Conservation (phyloP, 2,888 invertebrate species). For the Aromia moschata region DNA sequence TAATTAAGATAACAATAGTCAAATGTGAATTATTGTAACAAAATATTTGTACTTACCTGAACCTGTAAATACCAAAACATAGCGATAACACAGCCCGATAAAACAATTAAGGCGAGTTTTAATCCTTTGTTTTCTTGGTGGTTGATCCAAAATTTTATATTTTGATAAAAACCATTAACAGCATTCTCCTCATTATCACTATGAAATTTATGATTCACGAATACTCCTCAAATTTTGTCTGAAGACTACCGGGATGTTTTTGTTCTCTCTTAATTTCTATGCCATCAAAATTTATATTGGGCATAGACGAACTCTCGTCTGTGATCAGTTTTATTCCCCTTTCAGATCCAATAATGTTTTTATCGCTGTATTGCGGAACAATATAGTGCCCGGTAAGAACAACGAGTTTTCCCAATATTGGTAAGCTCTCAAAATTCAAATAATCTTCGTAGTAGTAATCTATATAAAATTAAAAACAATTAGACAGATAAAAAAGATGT, state of each 20-base stretch:
- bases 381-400: conserved; percentile 75
- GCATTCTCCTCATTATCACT: not conserved
- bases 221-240: conserved; percentile 63
- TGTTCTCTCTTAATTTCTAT: not conserved
- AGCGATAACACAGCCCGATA: conserved; percentile 73
- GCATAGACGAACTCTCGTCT: conserved; percentile 40
- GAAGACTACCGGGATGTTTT: conserved; percentile 65
- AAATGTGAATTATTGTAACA: too few relatives aligned
- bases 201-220: not conserved
- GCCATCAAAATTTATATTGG: not conserved
- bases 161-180: conserved; percentile 21
- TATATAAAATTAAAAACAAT: conserved; percentile 23
- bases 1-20: too few relatives aligned
- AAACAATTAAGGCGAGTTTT: conserved; percentile 74
- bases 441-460: conserved; percentile 46
- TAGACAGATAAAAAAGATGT: conserved; percentile 7
- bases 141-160: conserved; percentile 70
- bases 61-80: conserved; percentile 81
- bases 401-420: conserved; percentile 51
- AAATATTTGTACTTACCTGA: conserved; percentile 71
- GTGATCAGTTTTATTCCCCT: conserved; percentile 53
- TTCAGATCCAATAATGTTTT: conserved; percentile 55
- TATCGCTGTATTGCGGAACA: conserved; percentile 68
- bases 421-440: conserved; percentile 55
- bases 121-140: conserved; percentile 81